Conservation (phyloP, 2,113 vertebrate species). For the Scomber japonicus region DNA sequence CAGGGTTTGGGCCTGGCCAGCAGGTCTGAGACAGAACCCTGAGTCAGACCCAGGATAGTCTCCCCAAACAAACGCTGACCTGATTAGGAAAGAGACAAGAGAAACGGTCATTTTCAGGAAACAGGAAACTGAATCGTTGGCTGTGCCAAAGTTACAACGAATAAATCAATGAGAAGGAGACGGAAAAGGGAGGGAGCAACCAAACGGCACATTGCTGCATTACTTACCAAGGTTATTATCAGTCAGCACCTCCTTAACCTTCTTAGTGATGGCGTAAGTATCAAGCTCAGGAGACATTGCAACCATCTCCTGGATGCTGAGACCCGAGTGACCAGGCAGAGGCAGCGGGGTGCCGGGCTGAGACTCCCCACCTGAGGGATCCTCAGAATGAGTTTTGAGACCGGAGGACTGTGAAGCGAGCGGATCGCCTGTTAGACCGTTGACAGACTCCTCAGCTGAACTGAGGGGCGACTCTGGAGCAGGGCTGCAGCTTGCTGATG, state of each 20-base stretch:
- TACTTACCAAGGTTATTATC: slow-evolving; percentile 96
- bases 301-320: slow-evolving; percentile 95
- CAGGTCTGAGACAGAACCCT: slow-evolving; percentile 98
- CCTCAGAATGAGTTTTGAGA: slow-evolving; percentile 86
- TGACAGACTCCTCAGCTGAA: slow-evolving; percentile 92
- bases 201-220: background rate
- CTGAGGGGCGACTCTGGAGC: slow-evolving; percentile 96
- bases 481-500: slow-evolving; percentile 96
- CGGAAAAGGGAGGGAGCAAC: background rate
- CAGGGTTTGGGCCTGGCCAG: slow-evolving; percentile 97
- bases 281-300: slow-evolving; percentile 96
- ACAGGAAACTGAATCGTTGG: slow-evolving; percentile 25
- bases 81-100: slow-evolving; percentile 64
- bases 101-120: slow-evolving; percentile 10
- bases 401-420: slow-evolving; percentile 89
- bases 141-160: background rate
- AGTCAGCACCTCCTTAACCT: slow-evolving; percentile 96
- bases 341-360: slow-evolving; percentile 89
- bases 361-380: slow-evolving; percentile 87
- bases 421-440: slow-evolving; percentile 85
- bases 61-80: slow-evolving; percentile 98
- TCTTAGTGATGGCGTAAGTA: slow-evolving; percentile 96
- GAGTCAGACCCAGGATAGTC: slow-evolving; percentile 96
- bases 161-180: slow-evolving; percentile 11
- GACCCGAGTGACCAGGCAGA: slow-evolving; percentile 87